Percentiles rank a stretch among this genome's conserved stretches.
phyloP scores from a whole-genome alignment of 1,140 invertebrate species.

The Laodelphax striatellus region DNA sequence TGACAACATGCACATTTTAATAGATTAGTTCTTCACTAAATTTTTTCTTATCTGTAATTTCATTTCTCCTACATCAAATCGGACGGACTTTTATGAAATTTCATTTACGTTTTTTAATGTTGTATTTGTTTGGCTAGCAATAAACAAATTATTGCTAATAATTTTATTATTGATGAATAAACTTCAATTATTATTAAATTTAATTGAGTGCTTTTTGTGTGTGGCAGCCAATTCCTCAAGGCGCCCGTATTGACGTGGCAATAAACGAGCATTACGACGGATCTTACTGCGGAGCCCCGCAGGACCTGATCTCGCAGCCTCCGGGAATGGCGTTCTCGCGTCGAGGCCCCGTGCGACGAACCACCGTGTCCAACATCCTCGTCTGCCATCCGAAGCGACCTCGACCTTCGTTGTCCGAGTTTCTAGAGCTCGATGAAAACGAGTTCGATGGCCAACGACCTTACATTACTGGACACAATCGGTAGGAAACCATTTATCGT shows the following conservation, averaged over 20 bases:
- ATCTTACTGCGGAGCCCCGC: conserved; percentile 88
- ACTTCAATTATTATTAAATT: too few relatives aligned
- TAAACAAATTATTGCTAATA: too few relatives aligned
- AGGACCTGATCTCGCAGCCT: conserved; percentile 69
- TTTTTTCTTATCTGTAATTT: too few relatives aligned
- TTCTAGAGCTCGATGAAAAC: conserved; percentile 68
- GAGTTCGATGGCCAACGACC: conserved; percentile 68
- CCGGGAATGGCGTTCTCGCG: conserved; percentile 51
- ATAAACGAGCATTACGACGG: conserved; percentile 93
- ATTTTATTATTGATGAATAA: too few relatives aligned
- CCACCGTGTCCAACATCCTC: conserved; percentile 76
- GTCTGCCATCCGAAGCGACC: conserved; percentile 71
- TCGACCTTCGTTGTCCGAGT: conserved; percentile 64
- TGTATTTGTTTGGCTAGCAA: too few relatives aligned
- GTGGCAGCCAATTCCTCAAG: conserved; percentile 61
- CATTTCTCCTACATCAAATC: too few relatives aligned
- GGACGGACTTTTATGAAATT: too few relatives aligned
- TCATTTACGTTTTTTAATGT: too few relatives aligned
- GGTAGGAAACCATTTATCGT: too few relatives aligned
- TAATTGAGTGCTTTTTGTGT: too few relatives aligned
- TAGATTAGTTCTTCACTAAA: too few relatives aligned
- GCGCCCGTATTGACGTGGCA: conserved; percentile 84
- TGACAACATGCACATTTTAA: too few relatives aligned
- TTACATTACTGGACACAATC: conserved; percentile 80
- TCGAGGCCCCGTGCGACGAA: conserved; percentile 71